A percentile compares a stretch with the other conserved stretches of the same genome.
Conservation (phyloP, 2,113 vertebrate species). For the Oreochromis spilurus region DNA sequence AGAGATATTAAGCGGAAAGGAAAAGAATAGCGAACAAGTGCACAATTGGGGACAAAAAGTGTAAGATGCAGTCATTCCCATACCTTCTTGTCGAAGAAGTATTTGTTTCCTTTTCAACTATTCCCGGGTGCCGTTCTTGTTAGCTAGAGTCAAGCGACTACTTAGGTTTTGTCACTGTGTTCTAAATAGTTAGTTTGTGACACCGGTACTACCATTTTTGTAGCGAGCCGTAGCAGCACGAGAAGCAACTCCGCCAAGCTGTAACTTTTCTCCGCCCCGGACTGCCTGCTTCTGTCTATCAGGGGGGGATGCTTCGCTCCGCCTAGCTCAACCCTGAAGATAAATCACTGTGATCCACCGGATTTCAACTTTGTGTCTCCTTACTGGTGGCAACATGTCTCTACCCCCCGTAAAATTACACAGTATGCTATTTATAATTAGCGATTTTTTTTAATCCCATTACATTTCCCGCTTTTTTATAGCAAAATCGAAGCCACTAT, state of each 20-base stretch:
- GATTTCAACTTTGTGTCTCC: background rate
- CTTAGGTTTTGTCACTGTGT: background rate
- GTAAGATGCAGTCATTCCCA: conserved; percentile 9
- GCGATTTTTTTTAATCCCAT: background rate
- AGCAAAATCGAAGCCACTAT: background rate
- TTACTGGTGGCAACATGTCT: background rate
- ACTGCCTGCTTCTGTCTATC: conserved; percentile 30
- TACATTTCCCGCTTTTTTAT: background rate
- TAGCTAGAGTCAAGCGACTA: background rate
- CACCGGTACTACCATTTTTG: background rate
- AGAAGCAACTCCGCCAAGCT: conserved; percentile 24
- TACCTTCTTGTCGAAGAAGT: conserved; percentile 54
- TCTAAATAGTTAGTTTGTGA: background rate
- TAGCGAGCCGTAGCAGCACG: background rate
- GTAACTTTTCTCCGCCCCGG: conserved; percentile 51
- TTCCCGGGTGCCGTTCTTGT: background rate
- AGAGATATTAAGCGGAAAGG: background rate
- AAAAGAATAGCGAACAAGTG: conserved; percentile 8
- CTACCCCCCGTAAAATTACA: background rate
- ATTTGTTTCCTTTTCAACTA: background rate
- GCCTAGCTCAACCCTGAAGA: conserved; percentile 28
- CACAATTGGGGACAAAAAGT: background rate
- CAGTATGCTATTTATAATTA: background rate
- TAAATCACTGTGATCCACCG: conserved; percentile 20
- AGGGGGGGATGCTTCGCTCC: conserved; percentile 57